Conservation (phyloP, 2,888 invertebrate genomes). For the Drosophila atripex region DNA sequence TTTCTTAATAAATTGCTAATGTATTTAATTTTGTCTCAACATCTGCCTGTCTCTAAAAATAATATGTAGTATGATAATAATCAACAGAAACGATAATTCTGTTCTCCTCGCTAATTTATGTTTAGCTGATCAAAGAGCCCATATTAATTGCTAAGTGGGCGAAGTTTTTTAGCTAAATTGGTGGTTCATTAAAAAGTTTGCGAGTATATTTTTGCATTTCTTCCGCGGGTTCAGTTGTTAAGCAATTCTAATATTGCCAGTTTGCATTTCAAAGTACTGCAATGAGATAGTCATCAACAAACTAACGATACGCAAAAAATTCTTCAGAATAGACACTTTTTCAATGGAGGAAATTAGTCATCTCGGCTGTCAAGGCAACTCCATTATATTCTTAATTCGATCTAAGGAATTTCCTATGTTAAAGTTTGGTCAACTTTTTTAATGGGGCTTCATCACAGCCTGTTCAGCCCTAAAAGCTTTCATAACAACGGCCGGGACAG, state of each 20-base stretch:
- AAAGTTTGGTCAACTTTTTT: neutral
- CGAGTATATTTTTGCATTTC: neutral
- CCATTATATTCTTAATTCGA: constrained; percentile 28
- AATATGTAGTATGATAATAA: too few relatives aligned
- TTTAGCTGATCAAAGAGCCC: too few relatives aligned
- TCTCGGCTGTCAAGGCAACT: constrained; percentile 33
- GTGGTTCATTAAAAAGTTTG: neutral
- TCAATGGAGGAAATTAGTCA: neutral
- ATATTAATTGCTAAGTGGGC: neutral
- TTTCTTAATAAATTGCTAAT: too few relatives aligned
- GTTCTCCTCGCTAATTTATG: too few relatives aligned
- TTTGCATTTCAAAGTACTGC: neutral
- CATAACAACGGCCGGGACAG: constrained; percentile 37
- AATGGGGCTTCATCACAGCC: neutral
- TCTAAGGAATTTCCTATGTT: constrained; percentile 7
- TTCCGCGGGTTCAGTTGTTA: neutral
- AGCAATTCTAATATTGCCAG: neutral
- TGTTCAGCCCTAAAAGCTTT: constrained; percentile 8
- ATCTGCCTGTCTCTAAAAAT: too few relatives aligned
- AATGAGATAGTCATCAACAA: neutral
- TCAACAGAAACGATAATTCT: too few relatives aligned
- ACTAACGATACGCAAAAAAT: neutral
- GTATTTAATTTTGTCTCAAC: too few relatives aligned
- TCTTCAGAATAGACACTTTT: neutral
- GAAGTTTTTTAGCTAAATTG: neutral